Base-by-base conservation (phyloP, 2,113 vertebrate genomes). In the Numenius arquata region DNA sequence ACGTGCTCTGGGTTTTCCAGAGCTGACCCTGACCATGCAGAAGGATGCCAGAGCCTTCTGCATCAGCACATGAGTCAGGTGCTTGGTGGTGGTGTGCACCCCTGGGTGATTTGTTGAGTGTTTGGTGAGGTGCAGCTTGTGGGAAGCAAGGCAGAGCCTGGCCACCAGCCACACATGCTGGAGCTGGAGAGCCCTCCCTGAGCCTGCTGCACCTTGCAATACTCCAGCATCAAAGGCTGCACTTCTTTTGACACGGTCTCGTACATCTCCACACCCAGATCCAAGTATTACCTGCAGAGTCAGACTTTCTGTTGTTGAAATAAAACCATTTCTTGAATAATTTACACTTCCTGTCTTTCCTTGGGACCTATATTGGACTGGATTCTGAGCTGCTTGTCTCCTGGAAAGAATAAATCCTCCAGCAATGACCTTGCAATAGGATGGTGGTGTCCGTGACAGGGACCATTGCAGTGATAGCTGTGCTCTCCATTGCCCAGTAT, bases 361-460 rank as follows among this genome's bases (percentile, higher is more conserved):
- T 74, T 41, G 8, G 5, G 19, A 75, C 88, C 15, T 55, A 75
- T 4, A 30, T 0, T 41, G 19, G 32, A 59, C 12, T 22, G 38
- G 56, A 70, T 82, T 71, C 32, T 82, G 47, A 67, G 16, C 22
- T 71, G 43, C 17, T 29, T 53, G 8, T 56, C 27, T 45, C 19
- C 41, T 4, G 10, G 34, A 77, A 78, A 2, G 1, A 58, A 41
- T 19, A 75, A 74, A 53, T 38, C 12, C 8, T 79, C 8, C 32
- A 45, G 21, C 3, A 34, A 34, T 20, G 34, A 75, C 29, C 14
- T 26, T 55, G 9, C 9, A 55, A 78, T 41, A 78, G 22, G 10
- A 41, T 56, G 3, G 25, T 6, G 11, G 6, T 34, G 6, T 56
- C 36, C 0, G 0, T 65, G 50, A 53, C 12, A n/a, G 34, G 18